Conservation (phyloP, 2,113 vertebrate genomes). For the Brachyhypopomus gauderio region DNA sequence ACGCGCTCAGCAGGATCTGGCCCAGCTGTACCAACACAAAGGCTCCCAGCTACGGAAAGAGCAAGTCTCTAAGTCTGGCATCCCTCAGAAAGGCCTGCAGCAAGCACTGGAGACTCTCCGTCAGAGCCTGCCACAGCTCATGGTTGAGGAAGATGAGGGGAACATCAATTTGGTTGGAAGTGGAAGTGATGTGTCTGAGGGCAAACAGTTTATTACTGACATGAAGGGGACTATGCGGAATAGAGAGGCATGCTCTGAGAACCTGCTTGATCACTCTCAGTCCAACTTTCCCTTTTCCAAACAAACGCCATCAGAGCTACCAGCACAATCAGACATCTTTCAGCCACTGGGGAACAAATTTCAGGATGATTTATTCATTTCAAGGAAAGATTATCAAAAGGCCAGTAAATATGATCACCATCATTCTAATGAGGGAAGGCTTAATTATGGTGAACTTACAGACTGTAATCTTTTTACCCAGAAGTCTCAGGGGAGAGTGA, state of each 20-base stretch:
- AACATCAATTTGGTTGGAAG: conserved; percentile 69
- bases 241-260: neutral
- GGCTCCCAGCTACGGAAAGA: conserved; percentile 67
- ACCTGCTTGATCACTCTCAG: neutral
- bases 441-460: neutral
- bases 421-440: neutral
- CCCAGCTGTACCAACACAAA: conserved; percentile 65
- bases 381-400: neutral
- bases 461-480: neutral
- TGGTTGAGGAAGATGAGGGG: conserved; percentile 64
- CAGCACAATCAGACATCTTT: neutral
- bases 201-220: conserved; percentile 64
- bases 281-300: neutral
- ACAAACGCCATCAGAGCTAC: neutral
- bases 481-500: neutral
- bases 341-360: neutral
- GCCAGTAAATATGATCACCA: neutral
- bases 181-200: conserved; percentile 63
- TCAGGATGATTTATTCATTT: neutral
- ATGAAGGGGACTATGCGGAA: neutral
- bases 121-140: conserved; percentile 60
- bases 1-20: conserved; percentile 59
- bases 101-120: conserved; percentile 43
- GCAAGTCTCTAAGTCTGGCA: conserved; percentile 57
- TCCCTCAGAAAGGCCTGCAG: conserved; percentile 40